phyloP scores from a whole-genome alignment of 2,797 vertebrate genomes.

The Notamacropus eugenii region DNA sequence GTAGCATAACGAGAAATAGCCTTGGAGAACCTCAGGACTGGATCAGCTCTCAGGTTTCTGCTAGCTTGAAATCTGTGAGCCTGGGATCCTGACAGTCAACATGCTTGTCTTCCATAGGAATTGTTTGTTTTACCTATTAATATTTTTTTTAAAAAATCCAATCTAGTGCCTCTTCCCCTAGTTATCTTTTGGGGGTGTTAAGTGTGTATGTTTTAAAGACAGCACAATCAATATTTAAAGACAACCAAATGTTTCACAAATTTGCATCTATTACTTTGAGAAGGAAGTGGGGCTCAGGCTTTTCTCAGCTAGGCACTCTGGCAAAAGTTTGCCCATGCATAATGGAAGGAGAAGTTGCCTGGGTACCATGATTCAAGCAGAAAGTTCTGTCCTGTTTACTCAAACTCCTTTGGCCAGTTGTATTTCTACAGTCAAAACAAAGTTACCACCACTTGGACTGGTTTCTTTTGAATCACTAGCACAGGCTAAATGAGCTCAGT shows the following conservation, averaged over 20 bases:
- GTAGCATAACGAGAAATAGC: neutral
- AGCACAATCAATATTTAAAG: constrained; percentile 33
- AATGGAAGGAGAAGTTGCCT: neutral
- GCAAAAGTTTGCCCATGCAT: neutral
- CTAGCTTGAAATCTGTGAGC: neutral
- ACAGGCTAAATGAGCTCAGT: neutral
- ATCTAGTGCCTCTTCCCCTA: neutral
- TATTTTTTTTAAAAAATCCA: neutral
- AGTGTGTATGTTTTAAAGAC: neutral
- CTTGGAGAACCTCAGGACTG: neutral
- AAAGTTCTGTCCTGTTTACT: constrained; percentile 52
- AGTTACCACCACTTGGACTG: neutral
- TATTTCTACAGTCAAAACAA: neutral
- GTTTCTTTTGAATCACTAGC: neutral
- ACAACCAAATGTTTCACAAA: constrained; percentile 68
- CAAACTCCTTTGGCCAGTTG: constrained; percentile 30
- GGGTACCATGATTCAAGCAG: neutral
- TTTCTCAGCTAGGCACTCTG: constrained; percentile 38
- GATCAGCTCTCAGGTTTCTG: neutral
- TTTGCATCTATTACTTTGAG: constrained; percentile 47
- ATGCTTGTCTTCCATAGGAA: constrained; percentile 42
- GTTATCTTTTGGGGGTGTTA: constrained; percentile 13
- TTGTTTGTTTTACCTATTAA: constrained; percentile 32
- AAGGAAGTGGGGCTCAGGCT: constrained; percentile 44
- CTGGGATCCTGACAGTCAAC: constrained; percentile 32